Evolutionary conservation across 2,797 vertebrate species (phyloP).

Genomic region (Chrysocyon brachyurus): DNA sequence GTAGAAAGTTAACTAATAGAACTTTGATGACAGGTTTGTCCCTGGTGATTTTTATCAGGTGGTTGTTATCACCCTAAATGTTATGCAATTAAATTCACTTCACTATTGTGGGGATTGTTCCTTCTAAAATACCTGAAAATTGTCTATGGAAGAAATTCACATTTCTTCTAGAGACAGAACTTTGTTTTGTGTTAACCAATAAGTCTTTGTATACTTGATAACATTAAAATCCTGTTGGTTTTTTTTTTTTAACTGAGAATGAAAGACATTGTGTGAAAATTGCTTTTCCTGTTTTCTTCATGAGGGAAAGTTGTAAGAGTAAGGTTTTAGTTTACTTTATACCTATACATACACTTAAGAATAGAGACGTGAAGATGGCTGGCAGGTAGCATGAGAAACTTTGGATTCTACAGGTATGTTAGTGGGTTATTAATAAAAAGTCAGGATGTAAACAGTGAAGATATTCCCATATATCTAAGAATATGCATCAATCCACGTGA

Average conservation of each 20-base stretch:
- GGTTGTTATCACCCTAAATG: neutral
- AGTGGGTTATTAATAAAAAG: neutral
- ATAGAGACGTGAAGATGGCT: neutral
- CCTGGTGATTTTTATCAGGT: neutral
- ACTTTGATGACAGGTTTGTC: neutral
- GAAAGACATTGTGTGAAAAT: neutral
- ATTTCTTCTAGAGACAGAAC: neutral
- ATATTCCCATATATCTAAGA: neutral
- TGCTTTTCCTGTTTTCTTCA: neutral
- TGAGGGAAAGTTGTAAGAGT: neutral
- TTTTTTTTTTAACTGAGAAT: neutral
- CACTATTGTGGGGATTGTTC: neutral
- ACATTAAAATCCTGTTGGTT: neutral
- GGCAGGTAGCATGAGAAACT: neutral
- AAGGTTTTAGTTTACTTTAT: neutral
- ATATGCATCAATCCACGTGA: neutral
- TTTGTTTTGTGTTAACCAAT: neutral
- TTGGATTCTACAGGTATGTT: neutral
- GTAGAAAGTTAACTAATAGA: neutral
- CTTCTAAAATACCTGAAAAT: neutral
- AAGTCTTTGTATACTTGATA: neutral
- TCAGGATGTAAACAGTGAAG: neutral
- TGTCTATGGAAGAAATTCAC: neutral
- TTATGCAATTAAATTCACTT: neutral
- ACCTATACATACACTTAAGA: neutral